phyloP scores from a whole-genome alignment of 1,140 invertebrate species.

The Homalodisca vitripennis region DNA sequence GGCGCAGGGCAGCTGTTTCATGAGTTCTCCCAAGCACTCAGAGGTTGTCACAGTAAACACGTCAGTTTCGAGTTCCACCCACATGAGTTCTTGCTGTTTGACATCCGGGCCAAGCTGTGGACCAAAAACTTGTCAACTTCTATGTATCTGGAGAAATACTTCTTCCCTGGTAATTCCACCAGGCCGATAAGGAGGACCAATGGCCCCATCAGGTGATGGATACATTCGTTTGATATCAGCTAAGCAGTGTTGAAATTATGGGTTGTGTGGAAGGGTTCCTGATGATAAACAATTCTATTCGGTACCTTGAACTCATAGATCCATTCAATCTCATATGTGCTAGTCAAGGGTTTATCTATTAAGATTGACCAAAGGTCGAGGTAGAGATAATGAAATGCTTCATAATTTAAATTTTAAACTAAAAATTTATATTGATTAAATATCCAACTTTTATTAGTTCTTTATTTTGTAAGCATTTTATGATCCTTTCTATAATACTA shows the following conservation, averaged over 20 bases:
- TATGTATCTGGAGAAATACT: slow-evolving; percentile 94
- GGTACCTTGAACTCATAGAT: too few relatives aligned
- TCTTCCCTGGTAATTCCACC: slow-evolving; percentile 78
- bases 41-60: slow-evolving; percentile 80
- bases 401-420: too few relatives aligned
- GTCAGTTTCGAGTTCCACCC: slow-evolving; percentile 98
- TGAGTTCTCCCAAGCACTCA: slow-evolving; percentile 83
- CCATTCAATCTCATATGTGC: too few relatives aligned
- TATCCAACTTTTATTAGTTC: too few relatives aligned
- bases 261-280: neutral
- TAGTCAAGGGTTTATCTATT: too few relatives aligned
- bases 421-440: too few relatives aligned
- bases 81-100: slow-evolving; percentile 91
- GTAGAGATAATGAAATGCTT: too few relatives aligned
- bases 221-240: neutral
- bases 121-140: slow-evolving; percentile 77
- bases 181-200: slow-evolving; percentile 61
- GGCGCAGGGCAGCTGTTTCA: slow-evolving; percentile 84
- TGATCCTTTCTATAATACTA: too few relatives aligned
- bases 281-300: too few relatives aligned
- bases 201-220: slow-evolving; percentile 45
- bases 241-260: too few relatives aligned
- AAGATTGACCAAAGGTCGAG: too few relatives aligned
- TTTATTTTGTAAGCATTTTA: too few relatives aligned
- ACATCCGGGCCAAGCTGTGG: slow-evolving; percentile 79